Conservation (phyloP, 64 coral and sea anemone species). For the Dendrophyllia cribrosa region DNA sequence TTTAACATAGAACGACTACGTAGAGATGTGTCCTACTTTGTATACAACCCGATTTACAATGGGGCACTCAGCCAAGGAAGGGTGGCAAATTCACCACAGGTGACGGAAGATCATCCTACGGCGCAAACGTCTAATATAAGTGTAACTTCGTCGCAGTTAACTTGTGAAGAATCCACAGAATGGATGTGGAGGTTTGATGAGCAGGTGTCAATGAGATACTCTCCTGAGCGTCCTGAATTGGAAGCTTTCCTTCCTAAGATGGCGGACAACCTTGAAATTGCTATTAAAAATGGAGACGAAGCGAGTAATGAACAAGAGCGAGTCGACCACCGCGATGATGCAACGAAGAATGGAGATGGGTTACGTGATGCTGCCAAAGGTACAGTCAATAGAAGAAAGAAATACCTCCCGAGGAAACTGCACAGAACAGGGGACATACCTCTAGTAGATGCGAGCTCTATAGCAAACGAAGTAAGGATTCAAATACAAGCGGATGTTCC, state of each 20-base stretch:
- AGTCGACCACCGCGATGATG: background rate
- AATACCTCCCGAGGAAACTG: constrained; percentile 7
- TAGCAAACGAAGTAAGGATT: background rate
- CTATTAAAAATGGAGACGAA: background rate
- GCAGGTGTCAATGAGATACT: background rate
- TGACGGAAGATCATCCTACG: background rate
- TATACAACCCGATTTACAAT: background rate
- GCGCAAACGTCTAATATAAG: background rate
- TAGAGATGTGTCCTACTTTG: background rate
- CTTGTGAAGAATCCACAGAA: background rate
- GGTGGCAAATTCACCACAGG: background rate
- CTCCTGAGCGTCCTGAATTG: background rate
- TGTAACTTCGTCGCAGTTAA: background rate
- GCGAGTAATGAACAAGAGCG: no score
- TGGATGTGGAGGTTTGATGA: background rate
- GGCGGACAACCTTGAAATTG: background rate
- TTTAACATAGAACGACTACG: background rate
- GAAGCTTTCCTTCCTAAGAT: background rate
- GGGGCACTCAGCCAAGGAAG: background rate
- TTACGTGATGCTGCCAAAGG: background rate
- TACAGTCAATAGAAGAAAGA: constrained; percentile 20
- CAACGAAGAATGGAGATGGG: background rate
- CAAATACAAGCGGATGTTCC: background rate
- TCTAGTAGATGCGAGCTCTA: background rate
- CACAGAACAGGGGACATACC: background rate